Percentiles rank a stretch among this genome's conserved stretches.
Evolutionary conservation across 2,797 vertebrate genomes (phyloP).

Genomic region (Syngnathus acus): DNA sequence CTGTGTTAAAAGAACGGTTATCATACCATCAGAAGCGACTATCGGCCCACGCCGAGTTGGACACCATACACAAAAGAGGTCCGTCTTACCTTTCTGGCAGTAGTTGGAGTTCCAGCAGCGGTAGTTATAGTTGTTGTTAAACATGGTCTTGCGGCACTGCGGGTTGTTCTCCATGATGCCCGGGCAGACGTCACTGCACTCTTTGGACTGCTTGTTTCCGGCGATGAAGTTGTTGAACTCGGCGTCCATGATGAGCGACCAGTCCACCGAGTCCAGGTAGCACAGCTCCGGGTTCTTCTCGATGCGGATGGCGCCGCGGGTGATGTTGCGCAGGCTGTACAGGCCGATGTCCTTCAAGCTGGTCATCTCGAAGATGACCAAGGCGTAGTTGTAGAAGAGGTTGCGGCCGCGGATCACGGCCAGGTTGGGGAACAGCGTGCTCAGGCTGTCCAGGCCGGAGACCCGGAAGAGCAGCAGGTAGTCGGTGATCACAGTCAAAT

Average conservation of each 20-base stretch:
- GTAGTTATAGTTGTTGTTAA: constrained; percentile 90
- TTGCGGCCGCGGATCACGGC: constrained; percentile 90
- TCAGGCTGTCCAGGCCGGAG: constrained; percentile 92
- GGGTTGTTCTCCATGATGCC: constrained; percentile 87
- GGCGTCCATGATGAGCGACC: constrained; percentile 92
- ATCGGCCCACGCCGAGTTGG: no score
- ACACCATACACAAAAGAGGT: not conserved
- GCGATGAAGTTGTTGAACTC: constrained; percentile 94
- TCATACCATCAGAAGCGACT: no score
- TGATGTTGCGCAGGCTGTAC: constrained; percentile 90
- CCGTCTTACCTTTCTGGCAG: constrained; percentile 94
- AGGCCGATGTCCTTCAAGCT: constrained; percentile 95
- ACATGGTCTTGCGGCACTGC: constrained; percentile 83
- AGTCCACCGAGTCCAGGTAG: constrained; percentile 95
- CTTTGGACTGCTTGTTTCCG: constrained; percentile 93
- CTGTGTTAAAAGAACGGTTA: no score
- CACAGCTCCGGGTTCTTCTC: constrained; percentile 98
- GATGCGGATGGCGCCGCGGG: constrained; percentile 90
- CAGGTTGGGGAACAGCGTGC: constrained; percentile 94
- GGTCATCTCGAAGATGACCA: constrained; percentile 98
- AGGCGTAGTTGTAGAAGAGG: constrained; percentile 97
- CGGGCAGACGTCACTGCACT: constrained; percentile 92
- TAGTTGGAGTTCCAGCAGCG: constrained; percentile 95
- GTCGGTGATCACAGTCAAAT: constrained; percentile 93
- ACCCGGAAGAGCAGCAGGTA: constrained; percentile 95